Percentiles rank a stretch among this genome's conserved stretches.
Conservation (phyloP, 1,140 invertebrate species). For the Neelides sp. region DNA sequence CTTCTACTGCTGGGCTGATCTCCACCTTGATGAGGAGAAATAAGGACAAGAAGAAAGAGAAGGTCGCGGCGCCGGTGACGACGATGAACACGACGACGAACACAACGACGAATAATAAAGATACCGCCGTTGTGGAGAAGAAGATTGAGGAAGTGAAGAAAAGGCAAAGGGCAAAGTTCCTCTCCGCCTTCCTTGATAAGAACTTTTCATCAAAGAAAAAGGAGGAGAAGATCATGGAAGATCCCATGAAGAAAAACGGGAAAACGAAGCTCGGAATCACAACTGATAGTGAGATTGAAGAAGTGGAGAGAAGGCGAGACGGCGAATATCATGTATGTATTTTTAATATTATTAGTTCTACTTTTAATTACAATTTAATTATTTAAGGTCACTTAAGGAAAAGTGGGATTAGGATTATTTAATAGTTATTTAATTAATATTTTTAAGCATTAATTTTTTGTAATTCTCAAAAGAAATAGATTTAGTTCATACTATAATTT, state of each 20-base stretch:
- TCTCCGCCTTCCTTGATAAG: conserved; percentile 19
- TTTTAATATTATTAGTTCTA: background rate
- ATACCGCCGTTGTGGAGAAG: background rate
- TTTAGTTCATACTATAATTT: too few relatives aligned
- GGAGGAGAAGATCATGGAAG: background rate
- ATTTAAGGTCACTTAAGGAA: background rate
- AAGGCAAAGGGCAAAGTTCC: conserved; percentile 18
- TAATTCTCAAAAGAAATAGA: too few relatives aligned
- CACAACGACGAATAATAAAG: background rate
- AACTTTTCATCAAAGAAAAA: conserved; percentile 9
- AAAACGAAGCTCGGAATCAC: conserved; percentile 7
- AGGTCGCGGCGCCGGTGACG: conserved; percentile 4
- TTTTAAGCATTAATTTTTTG: too few relatives aligned
- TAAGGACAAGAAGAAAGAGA: conserved; percentile 35
- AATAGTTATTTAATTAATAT: too few relatives aligned
- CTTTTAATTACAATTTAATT: conserved; percentile 5
- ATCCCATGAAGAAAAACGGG: background rate
- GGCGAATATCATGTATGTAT: conserved; percentile 22
- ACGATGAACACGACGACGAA: background rate
- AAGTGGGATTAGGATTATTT: conserved; percentile 1
- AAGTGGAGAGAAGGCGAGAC: conserved; percentile 19
- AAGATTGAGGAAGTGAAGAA: conserved; percentile 8
- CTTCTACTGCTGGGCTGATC: conserved; percentile 10
- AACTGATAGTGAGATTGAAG: conserved; percentile 27
- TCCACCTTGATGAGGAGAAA: conserved; percentile 42